Base-by-base conservation (phyloP, 2,888 invertebrate species). In the Acanthosepion esculentum region DNA sequence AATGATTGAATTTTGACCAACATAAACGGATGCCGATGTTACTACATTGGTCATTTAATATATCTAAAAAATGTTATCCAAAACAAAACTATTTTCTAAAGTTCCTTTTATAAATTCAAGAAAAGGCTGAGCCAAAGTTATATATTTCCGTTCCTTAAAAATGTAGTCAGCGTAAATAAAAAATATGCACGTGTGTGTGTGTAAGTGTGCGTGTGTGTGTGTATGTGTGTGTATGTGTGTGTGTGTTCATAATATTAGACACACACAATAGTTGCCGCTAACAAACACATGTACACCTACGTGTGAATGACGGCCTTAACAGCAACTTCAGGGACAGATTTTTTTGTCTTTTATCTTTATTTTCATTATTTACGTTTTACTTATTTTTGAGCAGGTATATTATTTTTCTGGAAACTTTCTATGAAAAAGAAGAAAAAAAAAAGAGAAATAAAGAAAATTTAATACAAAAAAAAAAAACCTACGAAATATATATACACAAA, bases 331-430 rank as follows among this genome's bases (percentile, higher is more conserved):
- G 78, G 78, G 78, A 78, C 18, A 78, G n/a, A n/a, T 78, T n/a
- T 78, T 78, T n/a, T 78, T 33, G 8, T n/a, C n/a, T n/a, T 78
- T 78, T 78, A 78, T n/a, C n/a, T 78, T n/a, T 78, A 78, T n/a
- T 78, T 78, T 78, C 18, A n/a, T 78, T 78, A 78, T 78, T 78
- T 78, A n/a, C 10, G n/a, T 78, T 78, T 78, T 78, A n/a, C 33
- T 78, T 78, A 78, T 78, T 78, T 78, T 78, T 78, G 78, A 78
- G 78, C 78, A 78, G 78, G 78, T 78, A 78, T 78, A 78, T 78
- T 78, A 78, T 78, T 78, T 78, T 78, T 78, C 64, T 78, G 78
- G 12, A 78, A 12, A 78, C 78, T 78, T n/a, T 78, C 78, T n/a
- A n/a, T n/a, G 4, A 78, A 33, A 26, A 78, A 26, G 29, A 10